phyloP scores from a whole-genome alignment of 2,888 invertebrate species.

The Eupithecia centaureata region DNA sequence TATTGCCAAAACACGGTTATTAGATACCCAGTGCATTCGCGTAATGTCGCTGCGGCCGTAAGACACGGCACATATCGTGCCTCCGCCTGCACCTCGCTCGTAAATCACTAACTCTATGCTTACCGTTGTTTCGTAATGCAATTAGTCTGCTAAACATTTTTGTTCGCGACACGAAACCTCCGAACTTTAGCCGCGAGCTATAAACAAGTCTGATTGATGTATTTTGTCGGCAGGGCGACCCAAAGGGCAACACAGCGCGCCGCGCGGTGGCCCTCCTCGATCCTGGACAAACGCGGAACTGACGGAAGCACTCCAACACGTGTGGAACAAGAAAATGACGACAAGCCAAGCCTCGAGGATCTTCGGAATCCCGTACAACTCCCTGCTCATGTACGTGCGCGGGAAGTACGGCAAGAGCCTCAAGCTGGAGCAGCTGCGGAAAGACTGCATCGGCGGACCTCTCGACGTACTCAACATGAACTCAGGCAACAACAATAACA shows the following conservation, averaged over 20 bases:
- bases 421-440: constrained; percentile 93
- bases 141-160: constrained; percentile 68
- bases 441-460: constrained; percentile 93
- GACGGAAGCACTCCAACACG: constrained; percentile 95
- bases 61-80: constrained; percentile 79
- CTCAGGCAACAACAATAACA: constrained; percentile 85
- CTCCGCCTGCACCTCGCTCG: constrained; percentile 61
- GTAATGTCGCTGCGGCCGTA: constrained; percentile 63
- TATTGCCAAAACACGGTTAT: constrained; percentile 76
- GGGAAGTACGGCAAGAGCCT: constrained; percentile 97
- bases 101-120: constrained; percentile 68
- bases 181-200: constrained; percentile 26
- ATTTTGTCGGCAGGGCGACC: constrained; percentile 86
- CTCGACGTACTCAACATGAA: constrained; percentile 88
- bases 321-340: constrained; percentile 98
- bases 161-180: constrained; percentile 54
- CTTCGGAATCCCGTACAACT: constrained; percentile 97
- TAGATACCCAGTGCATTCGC: constrained; percentile 76
- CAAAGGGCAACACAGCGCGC: constrained; percentile 96
- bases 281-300: constrained; percentile 97
- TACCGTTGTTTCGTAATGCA: constrained; percentile 60
- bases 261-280: constrained; percentile 94
- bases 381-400: constrained; percentile 94
- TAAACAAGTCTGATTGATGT: constrained; percentile 34
- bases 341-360: constrained; percentile 95